Percentiles rank a stretch among this genome's conserved stretches.
Conservation (phyloP, 2,888 invertebrate genomes). For the Dryobotodes eremita region DNA sequence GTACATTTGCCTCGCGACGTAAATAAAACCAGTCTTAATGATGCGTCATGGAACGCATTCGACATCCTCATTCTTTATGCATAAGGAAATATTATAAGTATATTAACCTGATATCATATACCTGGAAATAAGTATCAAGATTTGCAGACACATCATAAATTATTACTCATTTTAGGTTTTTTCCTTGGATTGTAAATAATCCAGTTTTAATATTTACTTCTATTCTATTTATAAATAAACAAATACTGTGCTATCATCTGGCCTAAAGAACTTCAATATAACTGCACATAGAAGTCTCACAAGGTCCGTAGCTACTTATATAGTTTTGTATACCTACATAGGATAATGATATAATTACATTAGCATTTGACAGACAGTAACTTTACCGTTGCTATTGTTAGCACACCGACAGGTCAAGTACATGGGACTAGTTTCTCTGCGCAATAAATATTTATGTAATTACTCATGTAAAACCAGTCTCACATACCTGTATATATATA, state of each 20-base stretch:
- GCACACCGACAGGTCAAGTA: constrained; percentile 52
- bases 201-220: neutral
- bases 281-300: constrained; percentile 1
- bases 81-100: neutral
- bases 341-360: constrained; percentile 27
- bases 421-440: constrained; percentile 49
- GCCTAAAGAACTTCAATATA: constrained; percentile 8
- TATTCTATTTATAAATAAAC: neutral
- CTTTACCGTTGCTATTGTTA: constrained; percentile 54
- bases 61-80: constrained; percentile 9
- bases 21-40: constrained; percentile 31
- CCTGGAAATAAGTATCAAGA: neutral
- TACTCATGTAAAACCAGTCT: constrained; percentile 49
- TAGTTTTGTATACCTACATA: neutral
- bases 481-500: constrained; percentile 52
- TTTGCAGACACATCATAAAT: neutral
- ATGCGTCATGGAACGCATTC: constrained; percentile 29
- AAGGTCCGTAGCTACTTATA: neutral
- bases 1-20: constrained; percentile 8
- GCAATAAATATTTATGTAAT: constrained; percentile 34
- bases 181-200: constrained; percentile 1
- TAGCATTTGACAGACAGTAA: constrained; percentile 66
- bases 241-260: constrained; percentile 10
- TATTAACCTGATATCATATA: constrained; percentile 3
- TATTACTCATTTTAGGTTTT: neutral